Conservation (phyloP, 92 coral and sea anemone species). For the Palythoa heliodiscus region DNA sequence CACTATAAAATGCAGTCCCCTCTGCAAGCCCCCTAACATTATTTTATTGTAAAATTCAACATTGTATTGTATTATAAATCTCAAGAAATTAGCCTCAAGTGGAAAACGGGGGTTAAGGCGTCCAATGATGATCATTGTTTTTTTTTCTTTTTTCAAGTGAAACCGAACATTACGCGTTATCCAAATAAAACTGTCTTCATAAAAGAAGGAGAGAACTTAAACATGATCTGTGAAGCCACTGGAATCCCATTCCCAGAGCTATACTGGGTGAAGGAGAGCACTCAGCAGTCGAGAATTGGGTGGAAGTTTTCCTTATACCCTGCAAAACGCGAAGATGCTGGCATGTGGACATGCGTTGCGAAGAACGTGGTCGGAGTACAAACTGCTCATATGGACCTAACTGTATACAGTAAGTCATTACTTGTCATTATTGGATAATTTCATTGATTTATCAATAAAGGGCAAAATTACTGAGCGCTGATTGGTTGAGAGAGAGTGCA, state of each 20-base stretch:
- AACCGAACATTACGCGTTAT: slow-evolving; percentile 70
- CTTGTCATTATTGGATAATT: too few relatives aligned
- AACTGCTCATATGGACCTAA: slow-evolving; percentile 59
- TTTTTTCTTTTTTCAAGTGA: slow-evolving; percentile 40
- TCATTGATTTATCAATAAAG: too few relatives aligned
- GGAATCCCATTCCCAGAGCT: slow-evolving; percentile 74
- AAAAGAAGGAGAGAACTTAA: slow-evolving; percentile 57
- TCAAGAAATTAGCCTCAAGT: too few relatives aligned
- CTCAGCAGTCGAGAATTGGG: slow-evolving; percentile 62
- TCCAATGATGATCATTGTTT: not conserved
- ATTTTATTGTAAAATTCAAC: too few relatives aligned
- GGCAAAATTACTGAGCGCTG: too few relatives aligned
- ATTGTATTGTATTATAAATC: too few relatives aligned
- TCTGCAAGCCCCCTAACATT: too few relatives aligned
- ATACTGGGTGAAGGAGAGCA: slow-evolving; percentile 74
- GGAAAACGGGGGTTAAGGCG: not conserved
- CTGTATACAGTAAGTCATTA: slow-evolving; percentile 67
- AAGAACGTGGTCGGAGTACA: slow-evolving; percentile 72
- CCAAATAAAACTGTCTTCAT: slow-evolving; percentile 59
- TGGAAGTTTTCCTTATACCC: slow-evolving; percentile 48
- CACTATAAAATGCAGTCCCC: too few relatives aligned
- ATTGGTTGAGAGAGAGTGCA: too few relatives aligned
- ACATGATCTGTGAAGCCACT: slow-evolving; percentile 53
- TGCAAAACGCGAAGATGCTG: slow-evolving; percentile 73
- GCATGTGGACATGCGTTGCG: slow-evolving; percentile 77